Evolutionary conservation across 2,888 invertebrate species (phyloP), one percentile per base, ranked within the genome.

Genomic region (Caenorhabditis sp.): DNA sequence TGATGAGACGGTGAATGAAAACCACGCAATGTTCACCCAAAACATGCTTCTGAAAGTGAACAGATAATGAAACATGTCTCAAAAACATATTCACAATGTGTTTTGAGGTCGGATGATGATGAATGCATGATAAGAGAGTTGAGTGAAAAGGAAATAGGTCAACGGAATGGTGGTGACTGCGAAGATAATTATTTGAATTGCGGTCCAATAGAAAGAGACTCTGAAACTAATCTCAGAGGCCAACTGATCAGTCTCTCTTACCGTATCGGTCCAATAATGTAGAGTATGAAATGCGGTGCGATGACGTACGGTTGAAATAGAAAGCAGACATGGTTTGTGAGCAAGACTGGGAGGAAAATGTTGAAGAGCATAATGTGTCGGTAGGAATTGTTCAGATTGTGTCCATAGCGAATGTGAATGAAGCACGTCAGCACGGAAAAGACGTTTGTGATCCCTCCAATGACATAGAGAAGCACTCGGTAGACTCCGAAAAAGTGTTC

Each of bases 291-390:
- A 37, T 71, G 30, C 0, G 62, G 71, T 8, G 35, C 22, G 27
- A 71, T 48, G 4, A 41, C 48, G 43, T 71, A 71, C 4, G 71
- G 71, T 24, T 71, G 61, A 15, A 27, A 62, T 0, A 46, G 6
- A 13, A 71, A 71, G 32, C 71, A 71, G 1, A 71, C 20, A 39
- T 71, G 48, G 32, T 71, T 71, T 0, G 71, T 56, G 30, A 62
- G 30, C 0, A 71, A 8, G 0, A 32, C 61, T 8, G 71, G 71
- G 7, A 71, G 39, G 11, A 71, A 37, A 13, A 41, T 56, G 27
- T 62, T 71, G 32, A 48, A 46, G 1, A 56, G n/a, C 39, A 71
- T 62, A 2, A 62, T 62, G 15, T 55, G 55, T 6, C 61, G 53
- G 35, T 71, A 71, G 0, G 55, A 46, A 2, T n/a, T 37, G 9